A percentile compares a stretch with the other conserved stretches of the same genome.
These are phyloP conservation scores for Stictonetta naevosa DNA, from an alignment of 2,113 vertebrate genomes.

Conservation along the genomic window DNA sequence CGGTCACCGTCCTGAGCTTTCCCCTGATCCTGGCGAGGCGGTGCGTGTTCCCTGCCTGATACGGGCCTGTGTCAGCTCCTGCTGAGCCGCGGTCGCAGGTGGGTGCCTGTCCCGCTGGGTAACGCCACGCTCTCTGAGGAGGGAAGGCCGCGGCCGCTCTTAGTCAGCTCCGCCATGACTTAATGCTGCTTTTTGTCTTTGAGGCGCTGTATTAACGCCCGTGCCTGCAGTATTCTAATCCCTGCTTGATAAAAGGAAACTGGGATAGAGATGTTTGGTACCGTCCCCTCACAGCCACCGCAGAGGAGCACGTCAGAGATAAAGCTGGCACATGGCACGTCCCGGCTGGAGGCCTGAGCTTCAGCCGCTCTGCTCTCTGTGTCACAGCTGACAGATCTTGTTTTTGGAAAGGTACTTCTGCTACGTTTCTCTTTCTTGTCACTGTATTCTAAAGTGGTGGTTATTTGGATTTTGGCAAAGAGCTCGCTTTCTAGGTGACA, in stretches of 20 bases:
- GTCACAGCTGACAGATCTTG: accelerated
- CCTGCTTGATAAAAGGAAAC: accelerated
- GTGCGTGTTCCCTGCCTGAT: too few relatives aligned
- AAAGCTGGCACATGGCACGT: accelerated
- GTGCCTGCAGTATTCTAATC: accelerated
- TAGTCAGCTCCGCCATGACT: accelerated
- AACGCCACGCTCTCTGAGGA: too few relatives aligned
- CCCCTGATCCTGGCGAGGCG: too few relatives aligned
- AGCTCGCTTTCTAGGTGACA: not conserved
- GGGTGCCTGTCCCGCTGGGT: accelerated
- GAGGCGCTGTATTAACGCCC: accelerated
- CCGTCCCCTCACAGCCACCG: accelerated
- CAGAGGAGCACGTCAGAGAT: accelerated
- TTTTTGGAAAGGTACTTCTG: not conserved
- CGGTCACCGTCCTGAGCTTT: too few relatives aligned
- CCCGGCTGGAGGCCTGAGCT: not conserved
- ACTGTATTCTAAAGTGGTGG: not conserved
- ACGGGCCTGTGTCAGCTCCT: accelerated
- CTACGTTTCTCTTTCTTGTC: not conserved
- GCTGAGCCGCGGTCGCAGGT: accelerated
- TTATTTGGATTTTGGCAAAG: not conserved
- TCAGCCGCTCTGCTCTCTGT: not conserved
- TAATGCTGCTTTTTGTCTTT: not conserved
- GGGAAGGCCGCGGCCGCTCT: not conserved
- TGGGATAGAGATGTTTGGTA: not conserved